Evolutionary conservation across 1,140 invertebrate species (phyloP), one percentile per base, ranked within the genome.

Genomic region (Reticulitermes speratus): DNA sequence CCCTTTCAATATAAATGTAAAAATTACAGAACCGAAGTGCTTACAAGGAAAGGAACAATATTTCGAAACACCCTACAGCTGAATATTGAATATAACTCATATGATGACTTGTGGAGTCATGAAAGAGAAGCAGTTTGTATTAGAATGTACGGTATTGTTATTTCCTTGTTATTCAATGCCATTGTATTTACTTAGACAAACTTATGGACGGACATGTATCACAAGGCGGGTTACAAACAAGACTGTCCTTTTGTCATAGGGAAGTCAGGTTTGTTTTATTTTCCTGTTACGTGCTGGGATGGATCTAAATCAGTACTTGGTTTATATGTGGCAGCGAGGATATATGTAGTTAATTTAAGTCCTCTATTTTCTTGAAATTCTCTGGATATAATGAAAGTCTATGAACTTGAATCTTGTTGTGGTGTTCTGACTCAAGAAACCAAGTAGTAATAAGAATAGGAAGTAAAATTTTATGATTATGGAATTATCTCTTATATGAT

Each of bases 171-270:
- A 8, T 75, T 25, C 65, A 75, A 2, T 30, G 65, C 25, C 65
- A 75, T 75, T 75, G 65, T 75, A 30, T 75, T 75, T 75, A 75
- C 65, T 75, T 30, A 75, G 65, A 75, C 65, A 75, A 14, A 75
- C 65, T 75, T 75, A 75, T 75, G n/a, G 65, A 30, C 65, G 65
- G 25, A 75, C 65, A 75, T 75, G 65, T 16, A n/a, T 75, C 65
- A 75, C n/a, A 25, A 30, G 25, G 3, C 0, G 19, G 0, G 65
- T 75, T 75, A 75, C 65, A 75, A 75, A 75, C 65, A 30, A 75
- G 65, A 30, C n/a, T 30, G n/a, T 75, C 3, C 65, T n/a, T 55
- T 25, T 75, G 65, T 75, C n/a, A 6, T 30, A 30, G 52, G 14
- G 52, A 48, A 48, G 52, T 0, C 52, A 21, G n/a, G n/a, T 75